Evolutionary conservation across 2,888 invertebrate genomes (phyloP), one percentile per base, ranked within the genome.

Genomic region (Lampropteryx suffumata): DNA sequence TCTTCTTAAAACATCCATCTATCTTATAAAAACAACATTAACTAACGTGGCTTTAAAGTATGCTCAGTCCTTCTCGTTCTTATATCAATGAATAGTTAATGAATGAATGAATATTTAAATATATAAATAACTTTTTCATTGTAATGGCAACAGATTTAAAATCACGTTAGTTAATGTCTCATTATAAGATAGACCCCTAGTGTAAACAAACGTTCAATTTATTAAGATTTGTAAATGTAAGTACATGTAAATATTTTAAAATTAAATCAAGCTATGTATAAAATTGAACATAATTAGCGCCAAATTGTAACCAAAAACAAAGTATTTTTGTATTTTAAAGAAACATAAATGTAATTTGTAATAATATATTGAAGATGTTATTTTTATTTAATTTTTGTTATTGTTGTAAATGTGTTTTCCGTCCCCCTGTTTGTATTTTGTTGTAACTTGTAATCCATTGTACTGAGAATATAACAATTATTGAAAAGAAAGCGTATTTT

Each of bases 291-390:
- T 43, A 59, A 50, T 69, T 66, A 63, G 64, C 70, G 73, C 80
- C 80, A 82, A 82, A 80, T 69, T 73, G 69, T 73, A 80, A 79
- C 81, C 79, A 79, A 80, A 81, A 71, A 74, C 46, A 50, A 64
- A 71, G 52, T 78, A 78, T 79, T 79, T 80, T 81, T 80, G 61
- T 79, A 76, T 71, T 68, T 12, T 56, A 55, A 52, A 48, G 27
- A 40, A 52, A 26, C 43, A 28, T 72, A 71, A 3, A 61, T 66
- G 58, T 61, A 58, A 51, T 42, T 42, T 50, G 34, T 51, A 45
- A 53, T 37, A 21, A 35, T 54, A 50, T 49, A 59, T 62, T 54
- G 55, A 47, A 36, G 44, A 59, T 61, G 58, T 57, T 59, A 45
- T 52, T 59, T 63, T 55, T 57, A 52, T 63, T 60, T 62, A 44